phyloP scores from a whole-genome alignment of 23 tunicate species.

The Clavelina lepadiformis region DNA sequence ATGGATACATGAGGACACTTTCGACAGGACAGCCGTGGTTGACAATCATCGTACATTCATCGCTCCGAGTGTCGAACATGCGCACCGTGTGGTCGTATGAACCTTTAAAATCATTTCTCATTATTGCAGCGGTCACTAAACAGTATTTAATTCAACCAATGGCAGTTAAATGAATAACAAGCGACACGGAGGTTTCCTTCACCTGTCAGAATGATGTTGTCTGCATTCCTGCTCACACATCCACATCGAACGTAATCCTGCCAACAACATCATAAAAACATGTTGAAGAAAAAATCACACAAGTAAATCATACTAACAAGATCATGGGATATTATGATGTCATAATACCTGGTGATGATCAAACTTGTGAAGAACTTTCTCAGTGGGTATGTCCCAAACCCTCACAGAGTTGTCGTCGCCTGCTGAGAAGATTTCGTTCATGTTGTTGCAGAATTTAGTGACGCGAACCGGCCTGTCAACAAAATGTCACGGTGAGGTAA shows the following conservation, averaged over 20 bases:
- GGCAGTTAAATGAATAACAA: no score
- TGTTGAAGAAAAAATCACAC: background rate
- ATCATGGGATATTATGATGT: background rate
- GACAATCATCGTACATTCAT: constrained; percentile 22
- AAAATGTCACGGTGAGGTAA: background rate
- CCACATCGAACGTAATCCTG: constrained; percentile 82
- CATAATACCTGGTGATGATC: constrained; percentile 45
- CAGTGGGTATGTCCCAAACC: constrained; percentile 81
- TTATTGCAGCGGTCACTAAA: no score
- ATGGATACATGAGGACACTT: constrained; percentile 68
- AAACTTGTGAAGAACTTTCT: constrained; percentile 27
- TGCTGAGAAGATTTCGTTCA: constrained; percentile 48
- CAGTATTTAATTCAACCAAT: no score
- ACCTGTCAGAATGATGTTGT: constrained; percentile 77
- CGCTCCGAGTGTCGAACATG: constrained; percentile 65
- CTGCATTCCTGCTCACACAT: constrained; percentile 5
- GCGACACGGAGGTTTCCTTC: background rate
- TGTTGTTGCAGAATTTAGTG: constrained; percentile 43
- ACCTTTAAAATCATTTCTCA: no score
- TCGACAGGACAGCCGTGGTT: constrained; percentile 81
- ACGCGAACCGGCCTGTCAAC: constrained; percentile 58
- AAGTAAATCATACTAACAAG: background rate
- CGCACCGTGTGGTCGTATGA: constrained; percentile 72
- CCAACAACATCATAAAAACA: background rate
- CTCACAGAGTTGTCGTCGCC: constrained; percentile 70